These are phyloP conservation scores for Gymnopithys bicolor DNA, from an alignment of 2,797 vertebrate genomes.

Conservation along the genomic window DNA sequence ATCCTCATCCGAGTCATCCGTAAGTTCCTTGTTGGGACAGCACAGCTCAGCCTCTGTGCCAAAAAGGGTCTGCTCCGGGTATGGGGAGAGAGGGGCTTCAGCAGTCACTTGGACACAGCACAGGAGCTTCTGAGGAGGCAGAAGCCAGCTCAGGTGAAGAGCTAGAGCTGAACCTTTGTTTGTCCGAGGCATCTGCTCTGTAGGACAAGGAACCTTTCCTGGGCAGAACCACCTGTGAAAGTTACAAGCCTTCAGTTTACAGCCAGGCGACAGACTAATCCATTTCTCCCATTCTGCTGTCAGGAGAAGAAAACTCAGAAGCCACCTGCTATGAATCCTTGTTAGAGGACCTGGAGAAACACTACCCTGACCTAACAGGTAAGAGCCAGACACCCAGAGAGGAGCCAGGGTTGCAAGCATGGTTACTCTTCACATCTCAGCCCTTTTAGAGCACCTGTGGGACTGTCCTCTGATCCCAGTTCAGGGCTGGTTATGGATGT, in stretches of 20 bases:
- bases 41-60: background rate
- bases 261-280: background rate
- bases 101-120: background rate
- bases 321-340: slow-evolving; percentile 49
- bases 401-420: background rate
- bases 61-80: background rate
- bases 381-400: background rate
- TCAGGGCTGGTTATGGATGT: background rate
- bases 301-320: slow-evolving; percentile 20
- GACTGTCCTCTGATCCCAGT: background rate
- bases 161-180: background rate
- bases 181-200: background rate
- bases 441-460: fast-evolving
- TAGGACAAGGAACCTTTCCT: background rate
- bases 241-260: background rate
- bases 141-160: background rate
- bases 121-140: background rate
- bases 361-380: slow-evolving; percentile 50
- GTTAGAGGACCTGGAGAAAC: slow-evolving; percentile 52
- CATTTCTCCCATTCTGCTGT: background rate
- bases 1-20: slow-evolving; percentile 38
- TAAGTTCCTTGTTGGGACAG: background rate
- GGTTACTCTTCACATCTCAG: background rate
- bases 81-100: background rate
- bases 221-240: background rate